Percentiles rank a stretch among this genome's conserved stretches.
Evolutionary conservation across 2,113 vertebrate genomes (phyloP).

Genomic region (Megalops atlanticus): DNA sequence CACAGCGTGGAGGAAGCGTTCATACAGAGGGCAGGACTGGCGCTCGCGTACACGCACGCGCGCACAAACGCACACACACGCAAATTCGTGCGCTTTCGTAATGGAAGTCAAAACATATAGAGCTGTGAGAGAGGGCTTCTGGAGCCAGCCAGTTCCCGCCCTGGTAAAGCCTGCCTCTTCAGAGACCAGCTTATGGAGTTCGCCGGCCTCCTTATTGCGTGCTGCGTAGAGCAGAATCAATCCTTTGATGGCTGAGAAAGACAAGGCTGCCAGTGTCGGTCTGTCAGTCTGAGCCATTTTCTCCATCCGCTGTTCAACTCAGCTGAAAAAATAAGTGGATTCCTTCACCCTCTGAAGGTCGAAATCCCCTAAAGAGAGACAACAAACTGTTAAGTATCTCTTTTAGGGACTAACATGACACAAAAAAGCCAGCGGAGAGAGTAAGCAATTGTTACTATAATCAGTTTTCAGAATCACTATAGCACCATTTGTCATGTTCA

Average conservation of each 20-base stretch:
- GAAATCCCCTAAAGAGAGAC: conserved; percentile 75
- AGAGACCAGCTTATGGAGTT: neutral
- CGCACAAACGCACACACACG: neutral
- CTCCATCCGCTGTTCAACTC: conserved; percentile 58
- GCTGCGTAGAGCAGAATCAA: neutral
- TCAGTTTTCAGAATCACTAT: neutral
- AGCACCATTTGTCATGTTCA: too few relatives aligned
- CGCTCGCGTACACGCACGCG: neutral
- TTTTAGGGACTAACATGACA: neutral
- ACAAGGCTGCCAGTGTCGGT: conserved; percentile 19
- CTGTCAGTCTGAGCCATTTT: conserved; percentile 52
- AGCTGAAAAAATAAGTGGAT: conserved; percentile 96
- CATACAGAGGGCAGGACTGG: conserved; percentile 15
- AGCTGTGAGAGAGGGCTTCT: neutral
- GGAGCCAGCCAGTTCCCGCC: neutral
- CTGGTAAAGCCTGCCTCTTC: neutral
- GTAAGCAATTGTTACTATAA: neutral
- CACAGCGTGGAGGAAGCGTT: conserved; percentile 19
- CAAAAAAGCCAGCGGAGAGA: neutral
- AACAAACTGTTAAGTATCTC: neutral
- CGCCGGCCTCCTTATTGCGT: neutral
- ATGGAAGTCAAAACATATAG: too few relatives aligned
- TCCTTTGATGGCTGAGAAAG: neutral
- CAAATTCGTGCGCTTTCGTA: neutral
- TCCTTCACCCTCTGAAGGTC: conserved; percentile 81